Evolutionary conservation across 2,888 invertebrate species (phyloP).

Genomic region (Pyrgus malvae): DNA sequence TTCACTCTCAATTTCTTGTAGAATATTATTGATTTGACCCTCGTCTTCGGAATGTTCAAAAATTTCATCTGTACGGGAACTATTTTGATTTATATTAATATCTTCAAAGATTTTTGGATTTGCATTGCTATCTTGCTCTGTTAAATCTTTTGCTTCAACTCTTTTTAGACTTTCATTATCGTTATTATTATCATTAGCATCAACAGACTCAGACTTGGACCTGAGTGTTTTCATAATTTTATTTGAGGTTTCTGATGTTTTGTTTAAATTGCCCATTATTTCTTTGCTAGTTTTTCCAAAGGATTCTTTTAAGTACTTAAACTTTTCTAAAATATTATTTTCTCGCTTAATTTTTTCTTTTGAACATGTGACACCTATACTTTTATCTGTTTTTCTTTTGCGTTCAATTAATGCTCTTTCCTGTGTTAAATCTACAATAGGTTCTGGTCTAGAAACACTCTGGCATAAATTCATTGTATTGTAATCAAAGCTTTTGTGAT

Average conservation of each 20-base stretch:
- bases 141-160: slow-evolving; percentile 27
- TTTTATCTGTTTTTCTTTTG: slow-evolving; percentile 52
- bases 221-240: slow-evolving; percentile 38
- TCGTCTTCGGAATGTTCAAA: slow-evolving; percentile 47
- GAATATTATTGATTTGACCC: slow-evolving; percentile 51
- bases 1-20: slow-evolving; percentile 64
- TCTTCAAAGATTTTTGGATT: neutral
- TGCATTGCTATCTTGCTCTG: neutral
- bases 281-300: slow-evolving; percentile 50
- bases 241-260: slow-evolving; percentile 39
- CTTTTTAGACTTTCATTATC: slow-evolving; percentile 20
- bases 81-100: neutral
- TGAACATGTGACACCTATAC: slow-evolving; percentile 42
- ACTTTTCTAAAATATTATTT: slow-evolving; percentile 51
- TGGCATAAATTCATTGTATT: neutral
- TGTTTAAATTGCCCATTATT: slow-evolving; percentile 42
- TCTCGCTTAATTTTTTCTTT: slow-evolving; percentile 68
- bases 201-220: no score
- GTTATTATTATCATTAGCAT: no score
- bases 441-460: neutral
- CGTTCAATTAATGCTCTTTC: slow-evolving; percentile 45
- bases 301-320: slow-evolving; percentile 55
- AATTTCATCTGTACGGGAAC: neutral
- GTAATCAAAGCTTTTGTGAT: neutral
- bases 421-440: slow-evolving; percentile 27